Evolutionary conservation across 2,888 invertebrate species (phyloP), one percentile per base, ranked within the genome.

Genomic region (Drosophila kuntzei): DNA sequence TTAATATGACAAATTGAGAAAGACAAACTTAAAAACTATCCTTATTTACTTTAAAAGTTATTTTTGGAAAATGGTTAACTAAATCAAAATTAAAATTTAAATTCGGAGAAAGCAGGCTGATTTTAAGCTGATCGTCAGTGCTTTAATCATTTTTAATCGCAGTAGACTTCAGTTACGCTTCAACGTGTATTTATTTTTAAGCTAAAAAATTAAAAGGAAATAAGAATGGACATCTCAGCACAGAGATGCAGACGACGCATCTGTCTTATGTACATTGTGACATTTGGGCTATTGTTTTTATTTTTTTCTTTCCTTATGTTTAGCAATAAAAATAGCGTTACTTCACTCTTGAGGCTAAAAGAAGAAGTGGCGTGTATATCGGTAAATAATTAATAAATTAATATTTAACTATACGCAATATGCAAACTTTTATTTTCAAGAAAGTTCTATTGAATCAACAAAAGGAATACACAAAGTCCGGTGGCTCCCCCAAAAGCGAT

Each of bases 271-370:
- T 84, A 81, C 22, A 3, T 81, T 0, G 5, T 78, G 1, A 66
- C 83, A 3, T 78, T 84, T 39, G 2, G 11, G 1, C 9, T 84
- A 6, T 39, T 84, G 2, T n/a, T 57, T 0, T 1, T 51, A 0
- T 87, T 83, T 44, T 75, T 84, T 14, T 70, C 75, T 20, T 18
- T 58, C 8, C 12, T 81, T 5, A 57, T 84, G 58, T 49, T 50
- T 16, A 55, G 22, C 11, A 80, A 63, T 29, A 64, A 14, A 8
- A 55, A 20, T 7, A 84, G 59, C 3, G 36, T 16, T 0, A 5
- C 5, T 0, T 67, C 60, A 12, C 18, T 87, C 2, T 1, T 18
- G 0, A 36, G 44, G 0, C 32, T 83, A 3, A 67, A 62, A 0
- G 61, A 71, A 12, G 75, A 87, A 3, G 16, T 87, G 9, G 41